These are phyloP conservation scores for Dilophus febrilis DNA, from an alignment of 2,888 invertebrate species.

Conservation along the genomic window DNA sequence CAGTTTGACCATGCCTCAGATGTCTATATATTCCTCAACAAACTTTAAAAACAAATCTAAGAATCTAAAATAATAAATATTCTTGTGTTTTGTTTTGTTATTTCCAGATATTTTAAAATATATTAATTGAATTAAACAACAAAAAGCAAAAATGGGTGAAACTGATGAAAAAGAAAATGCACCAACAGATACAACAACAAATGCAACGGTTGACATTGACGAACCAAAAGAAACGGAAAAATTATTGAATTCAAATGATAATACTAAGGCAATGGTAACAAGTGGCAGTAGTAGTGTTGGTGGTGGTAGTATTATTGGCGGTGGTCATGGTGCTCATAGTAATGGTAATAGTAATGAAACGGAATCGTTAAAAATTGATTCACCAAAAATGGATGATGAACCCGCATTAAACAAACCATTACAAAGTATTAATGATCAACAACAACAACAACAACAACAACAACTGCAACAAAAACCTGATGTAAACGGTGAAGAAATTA, in stretches of 20 bases:
- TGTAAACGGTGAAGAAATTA: constrained; percentile 6
- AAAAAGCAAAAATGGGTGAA: constrained; percentile 21
- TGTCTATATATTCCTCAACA: too few species aligned
- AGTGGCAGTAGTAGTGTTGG: not conserved
- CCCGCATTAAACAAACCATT: too few species aligned
- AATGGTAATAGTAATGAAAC: not conserved
- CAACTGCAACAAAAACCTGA: constrained; percentile 1
- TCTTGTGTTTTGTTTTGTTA: too few species aligned
- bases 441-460: constrained; percentile 1
- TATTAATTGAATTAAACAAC: not conserved
- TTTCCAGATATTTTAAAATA: too few species aligned
- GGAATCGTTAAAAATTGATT: not conserved
- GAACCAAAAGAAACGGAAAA: constrained; percentile 31
- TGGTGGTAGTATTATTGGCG: not conserved
- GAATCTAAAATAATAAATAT: too few species aligned
- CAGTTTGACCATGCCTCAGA: too few species aligned
- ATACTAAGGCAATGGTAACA: constrained; percentile 16
- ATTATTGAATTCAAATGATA: constrained; percentile 21
- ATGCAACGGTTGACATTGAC: constrained; percentile 20
- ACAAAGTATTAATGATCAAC: not conserved
- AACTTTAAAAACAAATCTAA: too few species aligned
- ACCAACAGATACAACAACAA: constrained; percentile 19
- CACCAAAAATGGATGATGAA: not conserved
- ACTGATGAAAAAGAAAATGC: constrained; percentile 29
- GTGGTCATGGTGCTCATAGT: not conserved